Evolutionary conservation across 2,888 invertebrate species (phyloP).

Genomic region (Acanthosepion pharaonis): DNA sequence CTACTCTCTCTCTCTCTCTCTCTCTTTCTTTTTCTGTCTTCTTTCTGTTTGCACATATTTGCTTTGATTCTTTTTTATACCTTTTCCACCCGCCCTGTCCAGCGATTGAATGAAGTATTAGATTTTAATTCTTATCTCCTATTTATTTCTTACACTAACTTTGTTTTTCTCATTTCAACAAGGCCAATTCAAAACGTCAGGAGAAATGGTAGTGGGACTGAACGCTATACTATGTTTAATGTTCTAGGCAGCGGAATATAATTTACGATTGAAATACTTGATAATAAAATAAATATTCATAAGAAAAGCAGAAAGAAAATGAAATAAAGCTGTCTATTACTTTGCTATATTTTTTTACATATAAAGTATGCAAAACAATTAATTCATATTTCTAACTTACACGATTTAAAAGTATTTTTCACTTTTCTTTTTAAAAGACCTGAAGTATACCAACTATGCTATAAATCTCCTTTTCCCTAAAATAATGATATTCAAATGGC

Average conservation of each 20-base stretch:
- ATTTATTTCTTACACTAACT: not conserved
- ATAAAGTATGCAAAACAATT: not conserved
- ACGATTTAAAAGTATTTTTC: not conserved
- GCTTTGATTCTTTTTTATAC: no score
- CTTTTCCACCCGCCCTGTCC: not conserved
- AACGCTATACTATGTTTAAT: not conserved
- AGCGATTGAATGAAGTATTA: not conserved
- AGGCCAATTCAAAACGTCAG: not conserved
- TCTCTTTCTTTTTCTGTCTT: no score
- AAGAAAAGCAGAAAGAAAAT: not conserved
- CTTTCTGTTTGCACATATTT: no score
- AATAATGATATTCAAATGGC: not conserved
- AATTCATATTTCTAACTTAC: not conserved
- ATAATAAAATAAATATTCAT: not conserved
- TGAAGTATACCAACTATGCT: not conserved
- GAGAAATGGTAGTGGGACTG: not conserved
- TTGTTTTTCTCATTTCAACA: not conserved
- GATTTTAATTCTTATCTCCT: not conserved
- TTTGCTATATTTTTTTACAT: no score
- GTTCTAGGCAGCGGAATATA: not conserved
- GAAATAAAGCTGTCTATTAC: not conserved
- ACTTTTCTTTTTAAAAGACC: not conserved
- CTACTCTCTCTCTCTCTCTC: not conserved
- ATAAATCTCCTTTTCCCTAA: not conserved
- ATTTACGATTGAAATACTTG: not conserved